Conservation (phyloP, 2,797 vertebrate species). For the Phalanger gymnotis region DNA sequence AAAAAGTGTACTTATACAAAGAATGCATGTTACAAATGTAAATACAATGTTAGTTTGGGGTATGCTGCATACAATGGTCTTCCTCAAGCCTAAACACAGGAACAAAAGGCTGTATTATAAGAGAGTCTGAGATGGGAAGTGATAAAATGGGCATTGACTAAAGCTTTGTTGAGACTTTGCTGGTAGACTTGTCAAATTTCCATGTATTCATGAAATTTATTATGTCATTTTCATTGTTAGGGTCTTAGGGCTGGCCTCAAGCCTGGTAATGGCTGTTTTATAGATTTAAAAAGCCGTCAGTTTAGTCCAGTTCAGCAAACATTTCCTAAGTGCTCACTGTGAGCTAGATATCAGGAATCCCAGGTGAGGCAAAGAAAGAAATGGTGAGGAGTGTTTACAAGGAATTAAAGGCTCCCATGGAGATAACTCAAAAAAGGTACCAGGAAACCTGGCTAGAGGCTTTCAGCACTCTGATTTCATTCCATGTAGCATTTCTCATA, state of each 20-base stretch:
- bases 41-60: conserved; percentile 84
- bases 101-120: conserved; percentile 92
- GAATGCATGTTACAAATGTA: conserved; percentile 84
- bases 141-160: conserved; percentile 94
- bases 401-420: neutral
- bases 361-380: neutral
- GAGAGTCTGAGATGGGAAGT: conserved; percentile 92
- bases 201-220: conserved; percentile 88
- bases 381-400: neutral
- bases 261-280: neutral
- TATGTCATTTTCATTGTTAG: conserved; percentile 89
- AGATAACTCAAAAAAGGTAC: too few relatives aligned
- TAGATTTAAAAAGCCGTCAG: neutral
- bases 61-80: conserved; percentile 87
- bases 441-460: neutral
- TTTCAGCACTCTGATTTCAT: neutral
- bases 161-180: conserved; percentile 88
- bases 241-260: conserved; percentile 37
- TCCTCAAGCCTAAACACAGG: conserved; percentile 87
- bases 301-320: neutral
- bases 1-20: conserved; percentile 80
- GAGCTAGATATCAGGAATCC: neutral
- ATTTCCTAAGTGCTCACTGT: neutral
- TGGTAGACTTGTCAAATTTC: conserved; percentile 88
- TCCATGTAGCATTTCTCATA: neutral